Conservation (phyloP, 2,113 vertebrate species). For the Sula dactylatra region DNA sequence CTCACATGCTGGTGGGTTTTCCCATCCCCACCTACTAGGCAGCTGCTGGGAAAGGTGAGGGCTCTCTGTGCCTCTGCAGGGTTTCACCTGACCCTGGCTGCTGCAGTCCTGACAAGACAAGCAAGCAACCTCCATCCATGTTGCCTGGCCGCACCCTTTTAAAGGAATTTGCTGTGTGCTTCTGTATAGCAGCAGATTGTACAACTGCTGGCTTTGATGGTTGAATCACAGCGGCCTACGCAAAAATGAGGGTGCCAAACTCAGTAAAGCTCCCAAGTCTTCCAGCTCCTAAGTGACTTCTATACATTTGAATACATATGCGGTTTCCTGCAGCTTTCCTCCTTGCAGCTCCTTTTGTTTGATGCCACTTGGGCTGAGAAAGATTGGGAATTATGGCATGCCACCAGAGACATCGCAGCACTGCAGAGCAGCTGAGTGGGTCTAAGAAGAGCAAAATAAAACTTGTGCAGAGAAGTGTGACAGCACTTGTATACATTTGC, state of each 20-base stretch:
- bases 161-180: not conserved
- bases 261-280: not conserved
- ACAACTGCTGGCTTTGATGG: not conserved
- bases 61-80: not conserved
- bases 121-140: not conserved
- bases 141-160: rapidly evolving
- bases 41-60: not conserved
- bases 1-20: not conserved
- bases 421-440: not conserved
- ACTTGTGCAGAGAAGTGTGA: rapidly evolving
- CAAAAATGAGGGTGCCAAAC: not conserved
- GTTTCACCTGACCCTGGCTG: not conserved
- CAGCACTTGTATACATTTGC: not conserved
- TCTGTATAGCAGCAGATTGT: not conserved
- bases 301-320: rapidly evolving
- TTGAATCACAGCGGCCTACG: not conserved
- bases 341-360: not conserved
- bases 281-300: not conserved
- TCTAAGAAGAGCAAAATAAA: not conserved
- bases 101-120: not conserved
- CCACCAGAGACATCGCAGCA: not conserved
- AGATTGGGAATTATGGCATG: not conserved
- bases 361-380: not conserved
- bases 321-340: not conserved
- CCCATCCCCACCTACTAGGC: rapidly evolving